A percentile compares a stretch with the other conserved stretches of the same genome.
Evolutionary conservation across 2,797 vertebrate species (phyloP).

Genomic region (Gouania willdenowi): DNA sequence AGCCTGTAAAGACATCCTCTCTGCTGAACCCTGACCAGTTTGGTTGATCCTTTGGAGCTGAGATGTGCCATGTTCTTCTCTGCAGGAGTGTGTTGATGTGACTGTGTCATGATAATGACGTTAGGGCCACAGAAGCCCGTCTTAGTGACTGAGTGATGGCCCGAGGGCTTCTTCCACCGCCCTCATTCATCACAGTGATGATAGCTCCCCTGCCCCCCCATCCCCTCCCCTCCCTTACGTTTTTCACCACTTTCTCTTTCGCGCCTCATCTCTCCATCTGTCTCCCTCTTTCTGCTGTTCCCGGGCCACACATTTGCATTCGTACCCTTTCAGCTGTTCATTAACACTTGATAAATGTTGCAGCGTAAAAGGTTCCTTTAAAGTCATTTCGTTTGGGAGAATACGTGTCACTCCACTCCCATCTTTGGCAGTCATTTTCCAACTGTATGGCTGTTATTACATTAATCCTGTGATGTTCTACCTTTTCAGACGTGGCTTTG

Average conservation of each 20-base stretch:
- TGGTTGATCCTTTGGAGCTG: slow-evolving; percentile 35
- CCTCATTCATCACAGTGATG: slow-evolving; percentile 60
- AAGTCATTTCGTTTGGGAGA: slow-evolving; percentile 57
- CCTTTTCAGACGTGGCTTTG: slow-evolving; percentile 21
- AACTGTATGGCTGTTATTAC: not conserved
- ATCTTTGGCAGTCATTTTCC: slow-evolving; percentile 15
- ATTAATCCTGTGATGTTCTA: slow-evolving; percentile 54
- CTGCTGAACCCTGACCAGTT: slow-evolving; percentile 39
- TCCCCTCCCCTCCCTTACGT: too few relatives aligned
- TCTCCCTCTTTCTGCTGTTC: slow-evolving; percentile 21
- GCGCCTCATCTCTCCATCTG: slow-evolving; percentile 28
- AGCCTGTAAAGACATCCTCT: slow-evolving; percentile 13
- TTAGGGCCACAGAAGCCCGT: slow-evolving; percentile 56
- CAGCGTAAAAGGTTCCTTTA: slow-evolving; percentile 58
- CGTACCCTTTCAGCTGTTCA: slow-evolving; percentile 58
- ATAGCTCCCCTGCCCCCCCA: slow-evolving; percentile 32
- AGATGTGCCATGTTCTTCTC: slow-evolving; percentile 38
- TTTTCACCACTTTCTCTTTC: too few relatives aligned
- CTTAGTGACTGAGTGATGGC: slow-evolving; percentile 58
- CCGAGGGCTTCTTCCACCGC: slow-evolving; percentile 51
- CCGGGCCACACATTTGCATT: slow-evolving; percentile 52
- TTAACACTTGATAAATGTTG: slow-evolving; percentile 67
- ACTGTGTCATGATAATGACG: slow-evolving; percentile 64
- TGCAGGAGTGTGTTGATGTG: slow-evolving; percentile 55
- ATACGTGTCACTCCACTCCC: slow-evolving; percentile 43